Evolutionary conservation across 92 coral and sea anemone species (phyloP), one percentile per base, ranked within the genome.

Genomic region (Virgularia gustaviana): DNA sequence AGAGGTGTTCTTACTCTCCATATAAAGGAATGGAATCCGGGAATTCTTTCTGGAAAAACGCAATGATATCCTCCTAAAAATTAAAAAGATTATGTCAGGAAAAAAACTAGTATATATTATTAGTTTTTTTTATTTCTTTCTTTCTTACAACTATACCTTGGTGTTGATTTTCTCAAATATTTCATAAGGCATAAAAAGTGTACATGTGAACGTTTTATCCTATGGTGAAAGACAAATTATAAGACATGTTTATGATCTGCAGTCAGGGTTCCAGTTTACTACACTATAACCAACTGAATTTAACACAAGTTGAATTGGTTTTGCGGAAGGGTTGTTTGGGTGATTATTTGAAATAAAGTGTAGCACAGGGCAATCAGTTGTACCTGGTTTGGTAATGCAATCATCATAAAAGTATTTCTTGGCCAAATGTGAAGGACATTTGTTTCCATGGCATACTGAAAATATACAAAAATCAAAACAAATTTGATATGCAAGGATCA

Each of bases 341-440:
- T 13, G 6, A 24, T 45, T 1, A 27, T 27, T 41, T 11, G 7
- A 8, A 0, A 9, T 27, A 13, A 6, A 2, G 0, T 53, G 36
- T 49, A 23, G 22, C 12, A 7, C 11, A 29, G 20, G 16, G 49
- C 47, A 11, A 4, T 20, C 0, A 13, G 24, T 36, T 43, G 0
- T 79, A 92, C 98, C 83, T 89, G 94, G 71, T 92, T 92, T 41
- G 98, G 98, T 20, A 92, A 83, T 6, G 96, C 98, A 61, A 92
- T 92, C 85, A 92, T 63, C 98, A 92, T 92, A 49, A 86, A 92
- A 16, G 89, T 85, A 67, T 92, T 87, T 76, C 96, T 86, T 24
- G 98, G 98, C 98, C 98, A 92, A 63, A 92, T 92, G 77, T 92
- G 98, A 18, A 92, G 89, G 75, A 79, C 86, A 54, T 86, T 77